phyloP scores from a whole-genome alignment of 2,888 invertebrate species.

The Micropterix aruncella region DNA sequence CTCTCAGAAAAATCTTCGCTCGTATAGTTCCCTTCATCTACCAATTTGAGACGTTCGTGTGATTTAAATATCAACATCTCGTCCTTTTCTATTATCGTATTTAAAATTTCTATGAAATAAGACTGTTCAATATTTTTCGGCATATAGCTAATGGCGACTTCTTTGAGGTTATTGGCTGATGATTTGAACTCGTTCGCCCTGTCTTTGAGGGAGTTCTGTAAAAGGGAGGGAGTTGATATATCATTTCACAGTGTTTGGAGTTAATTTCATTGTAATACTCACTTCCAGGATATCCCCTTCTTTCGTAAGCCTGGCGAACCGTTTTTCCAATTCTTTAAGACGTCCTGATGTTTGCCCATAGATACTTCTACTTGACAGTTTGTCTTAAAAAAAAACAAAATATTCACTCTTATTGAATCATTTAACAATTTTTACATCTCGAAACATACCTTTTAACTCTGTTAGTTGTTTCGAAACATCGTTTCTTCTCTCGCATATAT shows the following conservation, averaged over 20 bases:
- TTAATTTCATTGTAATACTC: constrained; percentile 1
- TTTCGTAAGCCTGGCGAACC: constrained; percentile 9
- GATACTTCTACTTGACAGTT: neutral
- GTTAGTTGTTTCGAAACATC: constrained; percentile 10
- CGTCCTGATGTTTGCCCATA: constrained; percentile 8
- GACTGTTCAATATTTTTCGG: neutral
- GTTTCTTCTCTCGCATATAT: constrained; percentile 9
- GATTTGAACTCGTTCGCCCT: constrained; percentile 2
- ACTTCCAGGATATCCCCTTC: constrained; percentile 11
- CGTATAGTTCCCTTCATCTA: constrained; percentile 9
- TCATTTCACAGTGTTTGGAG: neutral
- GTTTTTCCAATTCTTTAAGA: constrained; percentile 9
- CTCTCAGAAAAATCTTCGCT: constrained; percentile 9
- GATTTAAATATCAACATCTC: constrained; percentile 4
- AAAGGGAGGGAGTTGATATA: too few species aligned
- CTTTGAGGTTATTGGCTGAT: neutral
- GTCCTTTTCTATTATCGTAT: constrained; percentile 3
- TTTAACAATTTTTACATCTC: neutral
- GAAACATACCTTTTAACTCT: constrained; percentile 8
- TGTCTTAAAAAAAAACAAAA: neutral
- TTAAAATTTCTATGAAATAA: neutral
- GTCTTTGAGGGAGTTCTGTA: constrained; percentile 10
- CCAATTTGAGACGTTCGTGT: constrained; percentile 7
- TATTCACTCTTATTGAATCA: constrained; percentile 1
- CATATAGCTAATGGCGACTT: neutral